Base-by-base conservation (phyloP, 2,113 vertebrate species). In the Poicephalus meyeri region DNA sequence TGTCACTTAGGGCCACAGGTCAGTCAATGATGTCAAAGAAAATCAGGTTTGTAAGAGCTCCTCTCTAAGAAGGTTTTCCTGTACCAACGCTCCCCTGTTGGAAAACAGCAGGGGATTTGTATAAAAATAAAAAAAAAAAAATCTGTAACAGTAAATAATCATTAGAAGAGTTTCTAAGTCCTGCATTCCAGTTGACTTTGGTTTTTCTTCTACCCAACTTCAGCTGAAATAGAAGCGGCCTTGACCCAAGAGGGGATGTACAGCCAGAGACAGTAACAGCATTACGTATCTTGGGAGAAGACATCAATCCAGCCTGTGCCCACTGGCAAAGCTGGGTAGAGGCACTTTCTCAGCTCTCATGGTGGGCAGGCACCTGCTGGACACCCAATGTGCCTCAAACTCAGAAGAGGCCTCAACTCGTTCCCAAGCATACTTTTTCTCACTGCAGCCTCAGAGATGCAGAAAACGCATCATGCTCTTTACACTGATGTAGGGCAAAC, bases 251-350 rank as follows among this genome's bases (percentile, higher is more conserved):
- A 76, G 17, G 6, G 9, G 21, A 21, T 2, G 1, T 29, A 47
- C 9, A 66, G 31, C 8, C 68, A 84, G 19, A 23, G 42, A 50
- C 33, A 86, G 42, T 16, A 65, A 69, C 20, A 41, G 13, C 8
- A 46, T 21, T 39, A 41, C 0, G 0, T 13, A 4, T 41, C 7
- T 25, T 37, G 16, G 46, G n/a, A 77, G 37, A 78, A 42, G 28
- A 26, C 28, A 74, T 6, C 31, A 56, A 80, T 46, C 20, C 31
- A 80, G 61, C 8, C 41, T 37, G 41, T 23, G 46, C 13, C 39
- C 13, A 11, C 61, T 11, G 21, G 21, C 21, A 70, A 31, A 83
- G 53, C 21, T 35, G 20, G n/a, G n/a, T 33, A 53, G 19, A 63
- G 4, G 42, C 41, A 89, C 42, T 11, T 53, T 70, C 52, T 28